Conservation (phyloP, 2,113 vertebrate species). For the human region DNA sequence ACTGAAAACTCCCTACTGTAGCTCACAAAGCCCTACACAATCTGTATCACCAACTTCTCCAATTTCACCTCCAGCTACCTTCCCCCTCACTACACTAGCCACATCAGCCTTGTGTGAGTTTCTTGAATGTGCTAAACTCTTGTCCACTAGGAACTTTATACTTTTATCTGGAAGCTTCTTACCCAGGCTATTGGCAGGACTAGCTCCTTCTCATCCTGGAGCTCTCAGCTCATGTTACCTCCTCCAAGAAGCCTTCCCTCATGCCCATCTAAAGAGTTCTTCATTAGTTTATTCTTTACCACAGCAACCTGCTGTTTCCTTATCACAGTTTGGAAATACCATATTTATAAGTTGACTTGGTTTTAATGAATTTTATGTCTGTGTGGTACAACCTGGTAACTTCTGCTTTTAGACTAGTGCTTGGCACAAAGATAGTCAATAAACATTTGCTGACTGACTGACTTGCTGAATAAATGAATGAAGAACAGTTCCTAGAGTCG, state of each 20-base stretch:
- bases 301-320: background rate
- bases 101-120: background rate
- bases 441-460: background rate
- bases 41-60: background rate
- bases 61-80: background rate
- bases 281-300: background rate
- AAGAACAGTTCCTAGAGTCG: background rate
- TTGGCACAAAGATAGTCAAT: background rate
- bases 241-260: background rate
- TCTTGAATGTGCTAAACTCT: background rate
- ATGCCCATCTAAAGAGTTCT: background rate
- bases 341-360: background rate
- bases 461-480: background rate
- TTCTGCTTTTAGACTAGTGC: background rate
- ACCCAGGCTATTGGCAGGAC: background rate
- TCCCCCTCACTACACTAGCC: background rate
- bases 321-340: background rate
- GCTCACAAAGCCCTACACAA: background rate
- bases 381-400: background rate
- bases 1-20: background rate
- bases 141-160: background rate
- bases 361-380: background rate
- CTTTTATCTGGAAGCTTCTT: background rate
- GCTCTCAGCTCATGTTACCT: background rate
- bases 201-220: background rate